phyloP scores from a whole-genome alignment of 2,797 vertebrate genomes.

The Liasis olivaceus region DNA sequence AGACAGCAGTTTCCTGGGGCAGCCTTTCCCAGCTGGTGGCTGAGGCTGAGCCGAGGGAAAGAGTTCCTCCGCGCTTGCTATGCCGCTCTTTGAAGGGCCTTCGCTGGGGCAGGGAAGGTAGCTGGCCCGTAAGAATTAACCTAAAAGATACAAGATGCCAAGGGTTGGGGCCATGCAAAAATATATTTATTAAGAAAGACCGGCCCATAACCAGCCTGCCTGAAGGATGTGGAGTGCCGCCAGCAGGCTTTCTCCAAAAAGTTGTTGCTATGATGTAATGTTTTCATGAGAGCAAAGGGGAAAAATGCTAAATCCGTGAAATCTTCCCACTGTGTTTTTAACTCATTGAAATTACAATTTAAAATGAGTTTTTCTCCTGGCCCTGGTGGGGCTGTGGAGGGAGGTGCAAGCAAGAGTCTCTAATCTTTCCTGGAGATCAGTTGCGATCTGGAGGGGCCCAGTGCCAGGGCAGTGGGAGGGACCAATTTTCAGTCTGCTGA shows the following conservation, averaged over 20 bases:
- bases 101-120: background rate
- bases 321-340: background rate
- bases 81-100: background rate
- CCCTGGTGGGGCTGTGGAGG: background rate
- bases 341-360: background rate
- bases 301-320: background rate
- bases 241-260: background rate
- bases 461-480: background rate
- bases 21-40: background rate
- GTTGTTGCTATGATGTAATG: background rate
- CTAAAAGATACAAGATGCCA: background rate
- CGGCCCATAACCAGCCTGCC: background rate
- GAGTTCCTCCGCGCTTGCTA: background rate
- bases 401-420: background rate
- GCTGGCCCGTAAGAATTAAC: background rate
- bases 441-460: background rate
- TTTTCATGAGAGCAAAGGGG: background rate
- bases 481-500: background rate
- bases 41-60: background rate
- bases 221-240: background rate
- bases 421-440: background rate
- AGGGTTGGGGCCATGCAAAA: background rate
- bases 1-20: background rate
- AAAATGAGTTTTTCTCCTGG: background rate
- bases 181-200: background rate